Percentiles rank a stretch among this genome's conserved stretches.
Evolutionary conservation across 2,888 invertebrate species (phyloP).

Genomic region (Schizotus pectinicornis): DNA sequence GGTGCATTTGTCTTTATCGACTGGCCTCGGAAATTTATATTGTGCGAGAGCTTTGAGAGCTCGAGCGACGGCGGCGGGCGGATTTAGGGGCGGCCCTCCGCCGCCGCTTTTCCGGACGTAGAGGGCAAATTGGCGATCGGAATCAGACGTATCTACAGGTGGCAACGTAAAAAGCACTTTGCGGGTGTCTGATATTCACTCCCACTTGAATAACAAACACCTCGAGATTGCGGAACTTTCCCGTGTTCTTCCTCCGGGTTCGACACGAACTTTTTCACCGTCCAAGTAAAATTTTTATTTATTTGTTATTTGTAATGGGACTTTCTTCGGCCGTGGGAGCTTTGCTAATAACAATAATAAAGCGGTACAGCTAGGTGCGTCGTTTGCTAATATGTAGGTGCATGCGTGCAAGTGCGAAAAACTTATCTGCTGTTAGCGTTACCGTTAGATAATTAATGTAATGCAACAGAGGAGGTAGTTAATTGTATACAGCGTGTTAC

Average conservation of each 20-base stretch:
- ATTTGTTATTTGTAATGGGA: background rate
- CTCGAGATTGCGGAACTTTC: conserved; percentile 6
- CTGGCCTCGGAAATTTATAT: conserved; percentile 1
- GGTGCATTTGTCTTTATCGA: conserved; percentile 4
- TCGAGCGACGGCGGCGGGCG: conserved; percentile 3
- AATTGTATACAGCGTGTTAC: conserved; percentile 18
- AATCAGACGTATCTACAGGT: conserved; percentile 44
- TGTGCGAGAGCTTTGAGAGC: conserved; percentile 13
- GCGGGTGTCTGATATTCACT: conserved; percentile 33
- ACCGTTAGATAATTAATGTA: conserved; percentile 26
- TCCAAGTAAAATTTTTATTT: background rate
- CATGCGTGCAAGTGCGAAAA: conserved; percentile 13
- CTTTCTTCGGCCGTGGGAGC: background rate
- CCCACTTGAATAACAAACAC: conserved; percentile 38
- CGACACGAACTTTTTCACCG: background rate
- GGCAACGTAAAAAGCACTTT: conserved; percentile 39
- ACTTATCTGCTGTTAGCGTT: conserved; percentile 19
- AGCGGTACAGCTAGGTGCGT: background rate
- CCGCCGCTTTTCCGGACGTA: conserved; percentile 6
- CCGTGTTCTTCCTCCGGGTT: background rate
- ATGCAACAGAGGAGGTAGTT: conserved; percentile 16
- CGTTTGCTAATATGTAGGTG: background rate
- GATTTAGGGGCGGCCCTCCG: conserved; percentile 2
- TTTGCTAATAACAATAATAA: conserved; percentile 3
- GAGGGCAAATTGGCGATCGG: conserved; percentile 36